phyloP scores from a whole-genome alignment of 1,140 invertebrate species.

The Littorina saxatilis region DNA sequence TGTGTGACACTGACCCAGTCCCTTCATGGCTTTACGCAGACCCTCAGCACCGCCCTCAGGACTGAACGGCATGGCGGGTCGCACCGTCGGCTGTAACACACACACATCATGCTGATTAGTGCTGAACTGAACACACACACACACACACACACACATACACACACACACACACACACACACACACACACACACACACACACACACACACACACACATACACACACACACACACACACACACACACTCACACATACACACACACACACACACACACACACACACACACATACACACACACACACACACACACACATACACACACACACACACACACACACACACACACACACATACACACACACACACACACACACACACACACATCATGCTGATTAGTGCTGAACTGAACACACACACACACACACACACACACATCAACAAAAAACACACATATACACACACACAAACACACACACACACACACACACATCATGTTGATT shows the following conservation, averaged over 20 bases:
- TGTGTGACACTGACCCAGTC: constrained; percentile 57
- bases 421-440: not conserved
- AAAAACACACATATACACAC: not conserved
- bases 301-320: not conserved
- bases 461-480: constrained; percentile 15
- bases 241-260: not conserved
- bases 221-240: constrained; percentile 1
- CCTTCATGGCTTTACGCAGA: constrained; percentile 72
- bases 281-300: not conserved
- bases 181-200: too few species aligned
- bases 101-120: too few species aligned
- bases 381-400: too few species aligned
- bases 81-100: constrained; percentile 51
- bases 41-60: constrained; percentile 58
- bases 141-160: too few species aligned
- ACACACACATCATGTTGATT: not conserved
- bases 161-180: too few species aligned
- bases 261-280: not conserved
- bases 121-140: too few species aligned
- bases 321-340: not conserved
- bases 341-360: too few species aligned
- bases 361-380: too few species aligned
- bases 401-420: not conserved
- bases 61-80: constrained; percentile 57
- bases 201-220: not conserved